Evolutionary conservation across 2,797 vertebrate species (phyloP), one percentile per base, ranked within the genome.

Genomic region (Myoxocephalus aenaeus): DNA sequence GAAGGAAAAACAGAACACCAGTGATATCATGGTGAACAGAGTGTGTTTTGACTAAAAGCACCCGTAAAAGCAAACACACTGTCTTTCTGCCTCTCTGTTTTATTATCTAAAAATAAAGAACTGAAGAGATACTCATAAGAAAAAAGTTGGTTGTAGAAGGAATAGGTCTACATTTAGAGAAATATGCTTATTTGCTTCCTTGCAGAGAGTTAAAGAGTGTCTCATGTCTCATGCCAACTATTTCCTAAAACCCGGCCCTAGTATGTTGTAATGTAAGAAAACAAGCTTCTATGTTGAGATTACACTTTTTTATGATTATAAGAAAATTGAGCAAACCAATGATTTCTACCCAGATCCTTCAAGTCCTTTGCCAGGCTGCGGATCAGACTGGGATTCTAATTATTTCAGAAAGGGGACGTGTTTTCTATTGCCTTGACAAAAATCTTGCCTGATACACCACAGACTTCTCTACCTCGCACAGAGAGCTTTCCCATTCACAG

Each of bases 1-100:
- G 74, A 81, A 53, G 79, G 70, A 62, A 79, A 84, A 88, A 84
- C 81, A 85, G 69, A 74, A 14, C 56, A 70, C 12, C 46, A 42
- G 18, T n/a, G 53, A 62, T 75, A 76, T 72, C 29, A n/a, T 62
- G 48, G 18, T 29, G 27, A 79, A 73, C 58, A 64, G 61, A 74
- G 56, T 46, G 75, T 42, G 68, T 69, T 74, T 81, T 1, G 0
- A 61, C 20, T 64, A 7, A 66, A 75, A 54, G 68, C 58, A 27
- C 14, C 20, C 2, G 0, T 44, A 5, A 20, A 75, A 71, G 22
- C 74, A 76, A 66, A 42, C 18, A 2, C 65, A 5, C 36, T 67
- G 38, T 79, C 27, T 61, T 61, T 22, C 67, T 77, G 27, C 12
- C 17, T 14, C 22, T 54, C 63, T 79, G 42, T 65, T 70, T 70